Base-by-base conservation (phyloP, 1,140 invertebrate genomes). In the Metopolophium dirhodum region DNA sequence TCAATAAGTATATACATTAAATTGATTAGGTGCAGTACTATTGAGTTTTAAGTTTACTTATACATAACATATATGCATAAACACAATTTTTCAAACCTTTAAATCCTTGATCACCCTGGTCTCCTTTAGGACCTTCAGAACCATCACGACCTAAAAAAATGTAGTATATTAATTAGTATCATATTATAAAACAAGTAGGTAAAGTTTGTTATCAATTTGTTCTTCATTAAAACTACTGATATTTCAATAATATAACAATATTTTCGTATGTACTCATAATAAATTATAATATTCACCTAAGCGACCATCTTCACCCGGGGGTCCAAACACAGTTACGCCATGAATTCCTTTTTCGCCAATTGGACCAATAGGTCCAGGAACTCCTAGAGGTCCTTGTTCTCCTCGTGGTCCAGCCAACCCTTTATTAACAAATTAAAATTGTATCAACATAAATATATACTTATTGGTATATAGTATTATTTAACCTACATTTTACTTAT, bases 311-410 rank as follows among this genome's bases (percentile, higher is more conserved):
- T 96, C 95, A 54, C 97, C 97, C 35, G 96, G 95, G 20, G 97
- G 96, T 18, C 97, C 97, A 77, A 95, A 95, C 37, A 97, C 96
- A 77, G 95, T 95, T 93, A 96, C 89, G 11, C 97, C 97, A 57
- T 96, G 96, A 89, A 96, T 96, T 90, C 97, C 97, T 95, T 96
- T 97, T 41, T 96, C 96, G 37, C 97, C 97, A 0, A 95, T 93
- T 26, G 95, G 93, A 94, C 97, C 97, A 94, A 94, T 95, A 93
- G 94, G 94, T 77, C 97, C 97, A 51, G 95, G 95, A 93, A 97
- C 96, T 94, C 97, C 97, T 93, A 96, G 95, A 94, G 97, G 96
- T 92, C 97, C 97, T 37, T 95, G 95, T 93, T 95, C 94, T 30
- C 97, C 97, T 83, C 95, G 95, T 88, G 82, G 49, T 0, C 94